Evolutionary conservation across 2,888 invertebrate species (phyloP).

Genomic region (Synanthedon myopaeformis): DNA sequence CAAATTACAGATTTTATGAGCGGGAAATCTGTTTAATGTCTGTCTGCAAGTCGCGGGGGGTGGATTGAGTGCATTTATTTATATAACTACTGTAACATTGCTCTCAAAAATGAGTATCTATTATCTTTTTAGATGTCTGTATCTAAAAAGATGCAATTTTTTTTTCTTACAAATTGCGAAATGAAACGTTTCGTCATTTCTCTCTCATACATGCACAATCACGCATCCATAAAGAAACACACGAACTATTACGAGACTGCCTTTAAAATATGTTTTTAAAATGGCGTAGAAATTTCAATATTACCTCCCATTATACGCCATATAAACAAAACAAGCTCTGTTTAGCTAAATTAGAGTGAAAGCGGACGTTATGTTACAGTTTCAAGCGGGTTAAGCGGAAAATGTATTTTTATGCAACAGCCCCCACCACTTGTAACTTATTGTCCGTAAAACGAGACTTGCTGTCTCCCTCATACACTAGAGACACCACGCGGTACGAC

Average conservation of each 20-base stretch:
- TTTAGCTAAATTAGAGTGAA: neutral
- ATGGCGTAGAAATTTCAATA: neutral
- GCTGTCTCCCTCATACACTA: constrained; percentile 6
- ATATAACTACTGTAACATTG: neutral
- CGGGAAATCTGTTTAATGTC: constrained; percentile 61
- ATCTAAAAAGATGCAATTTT: no score
- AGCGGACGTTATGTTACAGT: neutral
- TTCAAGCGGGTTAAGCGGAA: constrained; percentile 1
- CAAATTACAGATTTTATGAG: constrained; percentile 65
- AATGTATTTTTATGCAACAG: constrained; percentile 16
- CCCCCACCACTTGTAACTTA: constrained; percentile 10
- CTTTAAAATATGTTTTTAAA: neutral
- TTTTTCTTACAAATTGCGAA: no score
- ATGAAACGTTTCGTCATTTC: no score
- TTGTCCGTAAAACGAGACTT: constrained; percentile 14
- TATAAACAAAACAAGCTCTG: neutral
- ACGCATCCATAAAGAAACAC: neutral
- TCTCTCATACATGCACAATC: no score
- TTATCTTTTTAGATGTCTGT: no score
- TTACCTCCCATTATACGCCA: neutral
- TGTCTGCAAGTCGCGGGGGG: constrained; percentile 6
- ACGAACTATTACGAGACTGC: neutral
- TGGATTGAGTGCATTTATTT: neutral
- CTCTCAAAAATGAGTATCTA: no score
- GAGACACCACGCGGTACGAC: constrained; percentile 1